phyloP scores from a whole-genome alignment of 1,140 invertebrate genomes.

The Rhynchophorus ferrugineus region DNA sequence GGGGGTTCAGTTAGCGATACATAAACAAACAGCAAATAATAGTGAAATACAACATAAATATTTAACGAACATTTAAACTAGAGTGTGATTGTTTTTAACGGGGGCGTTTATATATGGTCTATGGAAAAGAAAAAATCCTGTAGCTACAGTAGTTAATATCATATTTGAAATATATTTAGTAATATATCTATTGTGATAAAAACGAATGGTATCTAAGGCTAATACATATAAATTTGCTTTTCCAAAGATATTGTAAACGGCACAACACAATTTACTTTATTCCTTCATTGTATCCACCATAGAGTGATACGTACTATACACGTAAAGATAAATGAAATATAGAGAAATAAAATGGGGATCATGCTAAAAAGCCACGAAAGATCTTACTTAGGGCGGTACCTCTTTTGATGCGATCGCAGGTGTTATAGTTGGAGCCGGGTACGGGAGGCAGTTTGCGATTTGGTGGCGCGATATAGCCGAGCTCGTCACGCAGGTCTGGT shows the following conservation, averaged over 20 bases:
- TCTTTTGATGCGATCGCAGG: conserved; percentile 86
- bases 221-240: too few relatives aligned
- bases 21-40: conserved; percentile 6
- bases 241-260: too few relatives aligned
- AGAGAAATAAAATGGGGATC: conserved; percentile 20
- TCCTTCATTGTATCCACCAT: too few relatives aligned
- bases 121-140: too few relatives aligned
- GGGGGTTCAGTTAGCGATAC: conserved; percentile 2
- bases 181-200: too few relatives aligned
- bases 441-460: conserved; percentile 86
- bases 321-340: conserved; percentile 10
- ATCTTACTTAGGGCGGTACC: conserved; percentile 82
- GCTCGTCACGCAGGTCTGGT: conserved; percentile 75
- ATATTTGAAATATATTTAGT: too few relatives aligned
- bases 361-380: conserved; percentile 35
- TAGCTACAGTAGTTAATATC: too few relatives aligned
- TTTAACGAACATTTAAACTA: neutral
- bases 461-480: conserved; percentile 86
- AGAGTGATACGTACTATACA: too few relatives aligned
- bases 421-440: conserved; percentile 86
- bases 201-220: too few relatives aligned
- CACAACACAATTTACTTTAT: too few relatives aligned
- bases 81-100: neutral
- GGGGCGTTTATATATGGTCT: too few relatives aligned
- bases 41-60: neutral